Base-by-base conservation (phyloP, 2,113 vertebrate species). In the Bothrops jararaca region DNA sequence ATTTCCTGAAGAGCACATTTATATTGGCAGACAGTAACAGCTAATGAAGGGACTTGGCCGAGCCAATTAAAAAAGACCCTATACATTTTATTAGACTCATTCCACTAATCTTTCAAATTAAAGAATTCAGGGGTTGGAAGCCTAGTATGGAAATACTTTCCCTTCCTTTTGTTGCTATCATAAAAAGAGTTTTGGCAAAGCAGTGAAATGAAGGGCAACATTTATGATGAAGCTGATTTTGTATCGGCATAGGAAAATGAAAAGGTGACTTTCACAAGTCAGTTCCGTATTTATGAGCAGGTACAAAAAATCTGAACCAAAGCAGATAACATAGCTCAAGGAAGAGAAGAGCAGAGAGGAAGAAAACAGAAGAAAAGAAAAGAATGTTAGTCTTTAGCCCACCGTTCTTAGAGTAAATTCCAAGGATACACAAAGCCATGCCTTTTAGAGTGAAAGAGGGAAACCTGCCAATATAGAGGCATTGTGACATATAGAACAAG, bases 61-160 rank as follows among this genome's bases (percentile, higher is more conserved):
- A 96, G 96, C 96, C 97, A 97, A 97, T 97, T 98, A 97, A 98
- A 97, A 50, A 95, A 97, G 97, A 95, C 95, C 95, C 96, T 97
- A 96, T 95, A 96, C 93, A 96, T 97, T 98, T 98, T 98, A 98
- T 97, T 97, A 97, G 97, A 96, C 97, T 97, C 97, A 97, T 98
- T 98, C 97, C 96, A 95, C 96, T 98, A 98, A 98, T 98, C 96
- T 97, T 94, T 95, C 96, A 98, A 98, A 97, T 98, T 97, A 98
- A 98, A 97, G 97, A 96, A 97, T 98, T 98, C 98, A 98, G 97
- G 97, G 98, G 97, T 97, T 96, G 93, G 95, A 96, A 97, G 97
- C 97, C 97, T 97, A 97, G 97, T 98, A 98, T 98, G 97, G 97
- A 98, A 98, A 98, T 98, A 90, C 97, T 96, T 98, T 97, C 97